These are phyloP conservation scores for Tryphoninae sp. DNA, from an alignment of 2,888 invertebrate species.

Conservation along the genomic window DNA sequence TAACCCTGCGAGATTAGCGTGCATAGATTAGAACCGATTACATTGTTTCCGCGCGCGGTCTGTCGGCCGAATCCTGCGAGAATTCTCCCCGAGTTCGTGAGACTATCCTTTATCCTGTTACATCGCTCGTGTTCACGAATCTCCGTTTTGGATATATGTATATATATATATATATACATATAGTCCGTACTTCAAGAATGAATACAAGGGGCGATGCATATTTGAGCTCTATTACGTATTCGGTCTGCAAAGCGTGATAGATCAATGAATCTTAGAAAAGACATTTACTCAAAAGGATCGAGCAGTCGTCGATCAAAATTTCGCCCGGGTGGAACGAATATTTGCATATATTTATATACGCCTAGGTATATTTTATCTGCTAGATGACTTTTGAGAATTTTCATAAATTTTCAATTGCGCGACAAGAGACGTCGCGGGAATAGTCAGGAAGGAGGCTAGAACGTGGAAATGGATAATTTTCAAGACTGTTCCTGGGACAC, in stretches of 20 bases:
- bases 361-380: neutral
- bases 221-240: too few relatives aligned
- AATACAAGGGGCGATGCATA: neutral
- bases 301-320: too few relatives aligned
- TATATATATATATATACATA: neutral
- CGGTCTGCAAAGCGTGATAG: too few relatives aligned
- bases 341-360: neutral
- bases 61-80: conserved; percentile 60
- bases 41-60: conserved; percentile 69
- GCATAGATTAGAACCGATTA: conserved; percentile 72
- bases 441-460: conserved; percentile 48
- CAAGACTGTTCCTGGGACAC: conserved; percentile 63
- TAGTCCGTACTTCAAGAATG: neutral
- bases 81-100: conserved; percentile 60
- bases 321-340: too few relatives aligned
- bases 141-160: conserved; percentile 1
- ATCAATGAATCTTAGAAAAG: too few relatives aligned
- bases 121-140: conserved; percentile 14
- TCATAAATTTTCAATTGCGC: conserved; percentile 51
- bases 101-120: conserved; percentile 28
- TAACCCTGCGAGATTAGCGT: conserved; percentile 66
- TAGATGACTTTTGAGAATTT: too few relatives aligned
- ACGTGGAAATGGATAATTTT: conserved; percentile 60
- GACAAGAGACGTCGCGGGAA: conserved; percentile 50
- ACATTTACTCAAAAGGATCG: too few relatives aligned